Conservation (phyloP, 2,797 vertebrate genomes). For the Hozukius guyotensis region DNA sequence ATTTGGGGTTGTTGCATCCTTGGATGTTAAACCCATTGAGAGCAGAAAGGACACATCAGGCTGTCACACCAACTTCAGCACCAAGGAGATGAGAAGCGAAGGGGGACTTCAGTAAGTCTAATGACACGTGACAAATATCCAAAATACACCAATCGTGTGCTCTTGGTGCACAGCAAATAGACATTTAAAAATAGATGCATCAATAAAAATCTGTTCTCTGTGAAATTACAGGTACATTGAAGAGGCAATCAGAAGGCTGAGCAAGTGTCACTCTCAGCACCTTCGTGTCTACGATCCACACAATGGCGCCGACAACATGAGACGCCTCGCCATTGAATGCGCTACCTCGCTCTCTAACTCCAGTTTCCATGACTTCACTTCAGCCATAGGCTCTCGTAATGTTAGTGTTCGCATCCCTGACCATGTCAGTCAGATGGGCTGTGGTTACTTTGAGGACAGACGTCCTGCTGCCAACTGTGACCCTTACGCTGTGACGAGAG, state of each 20-base stretch:
- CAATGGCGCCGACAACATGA: slow-evolving; percentile 72
- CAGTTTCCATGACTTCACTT: not conserved
- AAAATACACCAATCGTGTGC: not conserved
- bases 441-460: slow-evolving; percentile 78
- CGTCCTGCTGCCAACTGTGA: slow-evolving; percentile 81
- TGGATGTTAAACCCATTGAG: slow-evolving; percentile 82
- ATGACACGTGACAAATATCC: not conserved
- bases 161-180: not conserved
- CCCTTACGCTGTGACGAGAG: slow-evolving; percentile 72
- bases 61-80: slow-evolving; percentile 28
- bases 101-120: slow-evolving; percentile 7
- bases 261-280: slow-evolving; percentile 73
- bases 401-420: slow-evolving; percentile 68
- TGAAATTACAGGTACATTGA: slow-evolving; percentile 70
- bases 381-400: slow-evolving; percentile 23
- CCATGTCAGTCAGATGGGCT: not conserved
- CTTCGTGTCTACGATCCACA: slow-evolving; percentile 74
- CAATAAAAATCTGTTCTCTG: not conserved
- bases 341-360: slow-evolving; percentile 30
- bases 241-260: slow-evolving; percentile 73
- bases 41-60: not conserved
- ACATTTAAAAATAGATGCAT: not conserved
- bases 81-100: slow-evolving; percentile 11
- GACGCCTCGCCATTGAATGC: slow-evolving; percentile 63
- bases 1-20: slow-evolving; percentile 83